A percentile compares a stretch with the other conserved stretches of the same genome.
Evolutionary conservation across 2,113 vertebrate genomes (phyloP).

Genomic region (Halichoerus grypus): DNA sequence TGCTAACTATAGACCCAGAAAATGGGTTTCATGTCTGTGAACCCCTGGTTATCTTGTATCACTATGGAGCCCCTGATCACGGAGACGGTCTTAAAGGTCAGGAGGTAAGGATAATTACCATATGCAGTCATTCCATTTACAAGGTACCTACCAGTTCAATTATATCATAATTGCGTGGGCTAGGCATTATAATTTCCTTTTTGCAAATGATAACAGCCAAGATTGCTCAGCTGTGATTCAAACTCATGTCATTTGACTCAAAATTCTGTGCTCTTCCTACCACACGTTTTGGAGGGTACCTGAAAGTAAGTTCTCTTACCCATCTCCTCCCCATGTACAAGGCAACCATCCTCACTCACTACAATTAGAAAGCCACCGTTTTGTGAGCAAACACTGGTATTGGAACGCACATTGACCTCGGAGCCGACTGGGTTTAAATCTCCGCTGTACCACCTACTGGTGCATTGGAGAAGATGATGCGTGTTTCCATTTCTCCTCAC

Average conservation of each 20-base stretch:
- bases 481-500: not conserved
- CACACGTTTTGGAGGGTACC: not conserved
- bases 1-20: not conserved
- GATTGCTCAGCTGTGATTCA: slow-evolving; percentile 50
- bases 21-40: not conserved
- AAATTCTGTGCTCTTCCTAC: slow-evolving; percentile 6
- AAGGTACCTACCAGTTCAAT: not conserved
- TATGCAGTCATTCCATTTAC: not conserved
- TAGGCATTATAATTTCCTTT: not conserved
- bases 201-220: not conserved
- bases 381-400: not conserved
- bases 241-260: not conserved
- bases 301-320: not conserved
- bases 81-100: not conserved
- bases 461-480: not conserved
- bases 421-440: not conserved
- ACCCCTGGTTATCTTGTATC: not conserved
- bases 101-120: not conserved
- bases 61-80: not conserved
- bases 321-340: not conserved
- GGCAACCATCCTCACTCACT: not conserved
- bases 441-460: not conserved
- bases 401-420: not conserved
- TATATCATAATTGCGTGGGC: not conserved
- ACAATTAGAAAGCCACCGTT: not conserved